Evolutionary conservation across 2,797 vertebrate genomes (phyloP).

Genomic region (Smutsia gigantea): DNA sequence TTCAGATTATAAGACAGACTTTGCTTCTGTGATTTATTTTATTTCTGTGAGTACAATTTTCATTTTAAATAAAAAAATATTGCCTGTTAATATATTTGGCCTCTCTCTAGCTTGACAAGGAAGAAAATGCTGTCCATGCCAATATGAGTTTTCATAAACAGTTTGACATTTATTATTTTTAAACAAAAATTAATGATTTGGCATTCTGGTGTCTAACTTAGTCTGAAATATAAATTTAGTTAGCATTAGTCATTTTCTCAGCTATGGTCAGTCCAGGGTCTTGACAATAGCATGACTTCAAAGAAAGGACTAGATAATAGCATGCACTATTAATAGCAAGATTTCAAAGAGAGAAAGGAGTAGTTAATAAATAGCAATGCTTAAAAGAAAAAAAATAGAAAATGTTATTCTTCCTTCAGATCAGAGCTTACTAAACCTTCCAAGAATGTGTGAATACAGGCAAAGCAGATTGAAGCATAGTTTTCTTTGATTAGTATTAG

Average conservation of each 20-base stretch:
- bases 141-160: neutral
- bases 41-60: neutral
- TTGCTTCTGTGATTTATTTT: neutral
- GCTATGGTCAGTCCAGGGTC: neutral
- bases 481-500: neutral
- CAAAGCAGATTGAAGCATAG: neutral
- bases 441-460: neutral
- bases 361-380: neutral
- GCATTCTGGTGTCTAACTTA: neutral
- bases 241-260: neutral
- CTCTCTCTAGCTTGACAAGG: neutral
- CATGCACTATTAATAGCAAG: neutral
- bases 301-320: neutral
- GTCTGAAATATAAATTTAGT: neutral
- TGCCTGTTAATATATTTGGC: neutral
- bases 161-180: neutral
- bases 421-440: neutral
- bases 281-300: neutral
- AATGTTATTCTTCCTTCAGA: neutral
- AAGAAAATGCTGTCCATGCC: neutral
- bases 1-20: neutral
- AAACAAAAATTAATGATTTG: neutral
- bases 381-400: neutral
- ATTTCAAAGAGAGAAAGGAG: neutral
- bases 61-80: neutral